Conservation (phyloP, 2,797 vertebrate genomes). For the Aulostomus chinensis region DNA sequence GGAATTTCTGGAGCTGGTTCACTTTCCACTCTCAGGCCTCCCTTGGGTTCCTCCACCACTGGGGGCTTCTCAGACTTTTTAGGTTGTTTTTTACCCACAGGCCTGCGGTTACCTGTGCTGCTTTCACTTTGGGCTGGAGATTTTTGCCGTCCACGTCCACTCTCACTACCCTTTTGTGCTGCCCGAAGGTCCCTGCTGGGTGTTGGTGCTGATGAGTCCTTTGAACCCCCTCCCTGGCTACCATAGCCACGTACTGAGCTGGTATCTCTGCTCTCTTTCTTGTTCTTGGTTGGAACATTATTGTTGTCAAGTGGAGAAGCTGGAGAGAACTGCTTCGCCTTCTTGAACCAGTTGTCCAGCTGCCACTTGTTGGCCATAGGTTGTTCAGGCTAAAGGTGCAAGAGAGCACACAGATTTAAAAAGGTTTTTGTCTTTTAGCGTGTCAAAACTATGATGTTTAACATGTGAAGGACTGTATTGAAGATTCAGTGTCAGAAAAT, state of each 20-base stretch:
- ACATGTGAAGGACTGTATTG: too few species aligned
- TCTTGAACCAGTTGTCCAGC: constrained; percentile 98
- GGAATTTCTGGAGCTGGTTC: constrained; percentile 91
- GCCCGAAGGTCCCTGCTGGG: constrained; percentile 89
- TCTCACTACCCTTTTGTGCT: constrained; percentile 89
- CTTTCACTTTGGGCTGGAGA: constrained; percentile 94
- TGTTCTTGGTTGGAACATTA: constrained; percentile 88
- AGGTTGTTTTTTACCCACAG: constrained; percentile 94
- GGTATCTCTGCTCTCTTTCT: constrained; percentile 91
- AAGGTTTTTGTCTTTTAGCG: too few species aligned
- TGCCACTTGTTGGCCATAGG: constrained; percentile 97
- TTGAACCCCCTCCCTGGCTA: constrained; percentile 87
- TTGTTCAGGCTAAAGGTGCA: constrained; percentile 87
- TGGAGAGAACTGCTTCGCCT: constrained; percentile 92
- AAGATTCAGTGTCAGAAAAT: too few species aligned
- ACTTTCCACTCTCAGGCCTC: constrained; percentile 94
- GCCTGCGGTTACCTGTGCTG: constrained; percentile 83
- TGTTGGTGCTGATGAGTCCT: constrained; percentile 85
- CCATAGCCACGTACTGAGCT: constrained; percentile 83
- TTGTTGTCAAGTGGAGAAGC: constrained; percentile 94
- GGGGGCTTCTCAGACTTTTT: constrained; percentile 94
- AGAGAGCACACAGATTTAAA: constrained; percentile 8
- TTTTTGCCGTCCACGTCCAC: constrained; percentile 90
- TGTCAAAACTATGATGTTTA: too few species aligned
- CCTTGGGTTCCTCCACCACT: constrained; percentile 90